Evolutionary conservation across 2,888 invertebrate genomes (phyloP), one percentile per base, ranked within the genome.

Genomic region (Platynereis dumerilii): DNA sequence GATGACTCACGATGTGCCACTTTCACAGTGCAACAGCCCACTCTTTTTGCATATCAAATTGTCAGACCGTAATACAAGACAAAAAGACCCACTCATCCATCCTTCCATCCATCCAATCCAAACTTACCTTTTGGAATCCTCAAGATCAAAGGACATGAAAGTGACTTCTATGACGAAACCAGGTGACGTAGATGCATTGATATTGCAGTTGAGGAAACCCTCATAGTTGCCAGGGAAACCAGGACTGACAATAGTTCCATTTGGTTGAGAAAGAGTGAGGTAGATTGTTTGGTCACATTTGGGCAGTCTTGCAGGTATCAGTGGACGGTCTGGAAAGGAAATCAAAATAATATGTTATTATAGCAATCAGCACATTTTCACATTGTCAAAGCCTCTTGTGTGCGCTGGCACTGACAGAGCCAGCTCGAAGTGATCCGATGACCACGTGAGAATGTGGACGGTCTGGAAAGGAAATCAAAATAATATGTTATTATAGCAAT

Each of bases 141-240:
- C 92, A 2, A 92, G 87, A 15, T 90, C 88, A 63, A 93, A 85
- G 77, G 91, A 91, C 71, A 91, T 90, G 77, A 93, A 92, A 75
- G 91, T 90, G 54, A 92, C 82, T 0, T 89, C 86, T 56, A 92
- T 86, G n/a, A 89, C 88, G 78, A 89, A 90, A 20, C 89, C 89
- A 0, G 88, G 86, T 0, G 91, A 90, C 1, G 91, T 90, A 2
- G 86, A 85, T 58, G 76, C 64, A 2, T 67, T 65, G 24, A 68
- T 55, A 59, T 66, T 64, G 58, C 75, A 75, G 17, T 72, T 58
- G 1, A 67, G 60, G 44, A 69, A 65, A 45, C 70, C 48, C 10
- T 72, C 68, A 64, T 76, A 78, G 45, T 60, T 56, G 17, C 45
- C 39, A 0, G 76, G 76, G 63, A 68, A 76, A 17, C 64, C 63